Conservation (phyloP, 2,113 vertebrate genomes). For the Machaerirhynchus nigripectus region DNA sequence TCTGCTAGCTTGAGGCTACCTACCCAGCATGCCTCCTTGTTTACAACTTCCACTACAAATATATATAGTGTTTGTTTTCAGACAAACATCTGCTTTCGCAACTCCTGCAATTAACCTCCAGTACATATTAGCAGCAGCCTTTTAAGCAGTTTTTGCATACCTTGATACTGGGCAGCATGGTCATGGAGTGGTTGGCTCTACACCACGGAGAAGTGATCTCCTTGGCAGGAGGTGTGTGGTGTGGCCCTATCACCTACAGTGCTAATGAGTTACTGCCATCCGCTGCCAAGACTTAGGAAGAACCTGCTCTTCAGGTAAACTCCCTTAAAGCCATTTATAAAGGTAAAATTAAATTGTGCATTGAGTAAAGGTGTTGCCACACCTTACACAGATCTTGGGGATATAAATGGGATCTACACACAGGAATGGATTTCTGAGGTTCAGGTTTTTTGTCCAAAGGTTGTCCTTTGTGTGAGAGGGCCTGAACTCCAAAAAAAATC, state of each 20-base stretch:
- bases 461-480: neutral
- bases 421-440: neutral
- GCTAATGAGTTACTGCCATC: neutral
- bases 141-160: neutral
- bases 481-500: neutral
- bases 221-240: neutral
- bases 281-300: neutral
- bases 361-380: neutral
- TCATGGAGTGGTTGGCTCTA: neutral
- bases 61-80: slow-evolving; percentile 25
- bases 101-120: slow-evolving; percentile 58
- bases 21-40: slow-evolving; percentile 63
- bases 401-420: neutral
- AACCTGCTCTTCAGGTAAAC: neutral
- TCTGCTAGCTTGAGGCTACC: slow-evolving; percentile 54
- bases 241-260: neutral
- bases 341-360: fast-evolving
- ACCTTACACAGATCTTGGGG: neutral
- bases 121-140: neutral
- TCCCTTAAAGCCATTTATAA: neutral
- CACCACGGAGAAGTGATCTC: neutral
- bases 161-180: fast-evolving
- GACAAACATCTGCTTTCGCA: slow-evolving; percentile 23
- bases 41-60: slow-evolving; percentile 60
- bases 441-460: neutral